phyloP scores from a whole-genome alignment of 2,888 invertebrate species.

The Odontomyia ornata region DNA sequence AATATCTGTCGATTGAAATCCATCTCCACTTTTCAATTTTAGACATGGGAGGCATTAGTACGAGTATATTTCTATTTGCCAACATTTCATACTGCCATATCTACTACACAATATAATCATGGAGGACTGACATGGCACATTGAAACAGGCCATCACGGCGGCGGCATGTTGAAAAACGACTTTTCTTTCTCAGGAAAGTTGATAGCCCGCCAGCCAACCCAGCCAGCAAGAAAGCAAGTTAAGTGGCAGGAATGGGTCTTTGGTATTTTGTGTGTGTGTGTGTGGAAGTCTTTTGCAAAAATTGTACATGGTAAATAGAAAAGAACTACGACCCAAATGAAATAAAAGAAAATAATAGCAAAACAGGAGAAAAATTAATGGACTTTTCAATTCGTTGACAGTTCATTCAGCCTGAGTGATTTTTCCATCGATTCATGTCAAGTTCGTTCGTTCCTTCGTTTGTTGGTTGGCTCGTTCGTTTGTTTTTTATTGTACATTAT shows the following conservation, averaged over 20 bases:
- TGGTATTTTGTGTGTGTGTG: too few relatives aligned
- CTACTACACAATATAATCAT: slow-evolving; percentile 39
- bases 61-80: slow-evolving; percentile 34
- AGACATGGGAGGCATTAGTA: slow-evolving; percentile 26
- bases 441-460: slow-evolving; percentile 11
- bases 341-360: slow-evolving; percentile 33
- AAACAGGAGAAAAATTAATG: slow-evolving; percentile 52
- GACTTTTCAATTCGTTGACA: slow-evolving; percentile 55
- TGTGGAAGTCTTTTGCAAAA: slow-evolving; percentile 4
- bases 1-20: slow-evolving; percentile 37
- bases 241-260: too few relatives aligned
- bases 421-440: slow-evolving; percentile 52
- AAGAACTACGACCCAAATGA: slow-evolving; percentile 16
- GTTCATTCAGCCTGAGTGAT: slow-evolving; percentile 54
- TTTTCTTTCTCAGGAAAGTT: slow-evolving; percentile 34
- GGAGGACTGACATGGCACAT: slow-evolving; percentile 15
- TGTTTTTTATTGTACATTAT: slow-evolving; percentile 26
- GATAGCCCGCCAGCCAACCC: neutral
- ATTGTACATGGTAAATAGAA: neutral
- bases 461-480: neutral
- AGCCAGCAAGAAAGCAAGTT: neutral
- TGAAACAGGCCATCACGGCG: neutral
- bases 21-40: slow-evolving; percentile 14
- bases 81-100: slow-evolving; percentile 22
- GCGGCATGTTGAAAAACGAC: slow-evolving; percentile 38